A percentile compares a stretch with the other conserved stretches of the same genome.
These are phyloP conservation scores for Pagetopsis macropterus DNA, from an alignment of 2,797 vertebrate genomes.

Conservation along the genomic window DNA sequence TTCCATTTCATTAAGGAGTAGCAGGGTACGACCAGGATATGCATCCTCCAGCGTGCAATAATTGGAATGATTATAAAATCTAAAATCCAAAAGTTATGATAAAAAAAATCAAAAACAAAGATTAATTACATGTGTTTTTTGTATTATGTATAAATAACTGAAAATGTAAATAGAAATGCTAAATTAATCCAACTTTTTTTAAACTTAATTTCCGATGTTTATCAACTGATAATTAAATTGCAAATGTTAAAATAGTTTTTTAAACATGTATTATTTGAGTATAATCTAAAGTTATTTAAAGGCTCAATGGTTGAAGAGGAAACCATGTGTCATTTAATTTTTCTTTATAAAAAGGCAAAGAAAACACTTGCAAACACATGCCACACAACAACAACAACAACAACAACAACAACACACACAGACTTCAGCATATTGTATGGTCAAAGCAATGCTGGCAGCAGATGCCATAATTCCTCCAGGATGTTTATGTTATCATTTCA, in stretches of 20 bases:
- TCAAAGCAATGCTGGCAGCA: constrained; percentile 7
- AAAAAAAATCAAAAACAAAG: neutral
- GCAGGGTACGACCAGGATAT: neutral
- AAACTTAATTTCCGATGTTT: neutral
- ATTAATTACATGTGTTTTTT: constrained; percentile 19
- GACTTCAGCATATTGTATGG: neutral
- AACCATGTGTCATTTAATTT: neutral
- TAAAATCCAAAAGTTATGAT: constrained; percentile 10
- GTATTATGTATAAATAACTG: constrained; percentile 15
- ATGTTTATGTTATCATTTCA: neutral
- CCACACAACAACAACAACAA: neutral
- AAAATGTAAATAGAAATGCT: neutral
- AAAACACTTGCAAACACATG: neutral
- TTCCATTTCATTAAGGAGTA: neutral
- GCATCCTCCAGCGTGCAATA: neutral
- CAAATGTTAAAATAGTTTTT: too few species aligned
- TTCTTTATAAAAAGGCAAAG: neutral
- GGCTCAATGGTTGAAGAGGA: too few species aligned
- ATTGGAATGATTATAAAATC: constrained; percentile 10
- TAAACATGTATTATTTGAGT: too few species aligned
- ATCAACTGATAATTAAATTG: too few species aligned
- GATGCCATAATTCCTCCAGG: constrained; percentile 3
- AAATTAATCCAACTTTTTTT: neutral
- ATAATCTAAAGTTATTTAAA: too few species aligned
- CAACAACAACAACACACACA: neutral